Percentiles rank a stretch among this genome's conserved stretches.
Conservation (phyloP, 2,888 invertebrate species). For the Eucriotettix oculatus region DNA sequence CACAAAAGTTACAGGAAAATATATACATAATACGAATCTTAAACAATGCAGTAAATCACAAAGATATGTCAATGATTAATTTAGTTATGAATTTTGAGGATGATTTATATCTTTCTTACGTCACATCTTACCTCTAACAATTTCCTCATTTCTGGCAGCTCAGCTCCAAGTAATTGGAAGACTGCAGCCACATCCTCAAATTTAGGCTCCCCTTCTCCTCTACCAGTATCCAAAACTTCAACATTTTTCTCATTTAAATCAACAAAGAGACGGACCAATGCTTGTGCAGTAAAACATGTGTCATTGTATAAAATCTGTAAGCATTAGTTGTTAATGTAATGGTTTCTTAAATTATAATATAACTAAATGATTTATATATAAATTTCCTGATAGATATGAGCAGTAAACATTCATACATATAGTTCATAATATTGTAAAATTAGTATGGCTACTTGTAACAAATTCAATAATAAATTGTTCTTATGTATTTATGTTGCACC, state of each 20-base stretch:
- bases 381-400: too few species aligned
- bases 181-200: slow-evolving; percentile 55
- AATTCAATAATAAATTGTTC: too few species aligned
- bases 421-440: too few species aligned
- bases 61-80: too few species aligned
- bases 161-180: slow-evolving; percentile 46
- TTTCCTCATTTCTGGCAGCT: slow-evolving; percentile 33
- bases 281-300: slow-evolving; percentile 74
- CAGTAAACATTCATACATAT: too few species aligned
- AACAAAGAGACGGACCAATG: slow-evolving; percentile 67
- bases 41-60: too few species aligned
- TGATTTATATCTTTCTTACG: background rate
- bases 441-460: too few species aligned
- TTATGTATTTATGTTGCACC: too few species aligned
- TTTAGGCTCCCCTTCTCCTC: slow-evolving; percentile 34
- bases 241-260: slow-evolving; percentile 45
- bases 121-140: slow-evolving; percentile 23
- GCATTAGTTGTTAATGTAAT: background rate
- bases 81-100: background rate
- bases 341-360: background rate
- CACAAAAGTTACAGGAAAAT: background rate
- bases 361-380: background rate
- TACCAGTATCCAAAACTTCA: slow-evolving; percentile 28
- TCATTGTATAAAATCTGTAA: slow-evolving; percentile 43
- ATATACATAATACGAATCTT: background rate